A percentile compares a stretch with the other conserved stretches of the same genome.
Conservation (phyloP, 2,797 vertebrate genomes). For the Sebastes cheni region DNA sequence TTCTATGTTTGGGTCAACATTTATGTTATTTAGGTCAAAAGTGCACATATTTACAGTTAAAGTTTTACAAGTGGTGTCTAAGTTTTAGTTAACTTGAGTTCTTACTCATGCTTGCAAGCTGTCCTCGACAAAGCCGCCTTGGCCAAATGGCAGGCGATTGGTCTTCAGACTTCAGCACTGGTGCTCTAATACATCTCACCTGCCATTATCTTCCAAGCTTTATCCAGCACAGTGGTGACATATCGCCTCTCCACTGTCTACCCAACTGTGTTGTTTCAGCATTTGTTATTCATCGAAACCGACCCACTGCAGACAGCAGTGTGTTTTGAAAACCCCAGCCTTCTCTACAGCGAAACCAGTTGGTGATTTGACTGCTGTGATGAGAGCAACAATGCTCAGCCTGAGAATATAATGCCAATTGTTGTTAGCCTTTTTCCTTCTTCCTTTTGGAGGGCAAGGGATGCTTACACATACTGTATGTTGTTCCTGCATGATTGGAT, state of each 20-base stretch:
- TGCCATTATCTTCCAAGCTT: slow-evolving; percentile 22
- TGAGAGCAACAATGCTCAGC: background rate
- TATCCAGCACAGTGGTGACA: slow-evolving; percentile 25
- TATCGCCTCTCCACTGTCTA: slow-evolving; percentile 8
- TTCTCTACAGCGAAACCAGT: background rate
- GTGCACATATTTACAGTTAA: background rate
- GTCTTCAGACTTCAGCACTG: slow-evolving; percentile 18
- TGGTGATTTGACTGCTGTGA: slow-evolving; percentile 13
- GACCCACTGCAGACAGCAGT: slow-evolving; percentile 11
- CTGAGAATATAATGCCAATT: background rate
- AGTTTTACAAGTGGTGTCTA: background rate
- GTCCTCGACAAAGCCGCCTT: background rate
- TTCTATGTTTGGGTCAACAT: background rate
- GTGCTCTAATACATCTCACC: slow-evolving; percentile 31
- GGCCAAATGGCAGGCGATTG: slow-evolving; percentile 6
- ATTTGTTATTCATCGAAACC: slow-evolving; percentile 35
- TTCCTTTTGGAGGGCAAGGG: background rate
- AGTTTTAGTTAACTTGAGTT: background rate
- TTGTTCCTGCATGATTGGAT: slow-evolving; percentile 6
- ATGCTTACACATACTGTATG: background rate
- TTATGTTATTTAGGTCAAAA: background rate
- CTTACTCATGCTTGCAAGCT: background rate
- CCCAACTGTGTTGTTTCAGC: slow-evolving; percentile 15
- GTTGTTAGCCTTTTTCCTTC: background rate
- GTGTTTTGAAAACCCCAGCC: slow-evolving; percentile 2